Base-by-base conservation (phyloP, 2,113 vertebrate genomes). In the Porphyrio hochstetteri region DNA sequence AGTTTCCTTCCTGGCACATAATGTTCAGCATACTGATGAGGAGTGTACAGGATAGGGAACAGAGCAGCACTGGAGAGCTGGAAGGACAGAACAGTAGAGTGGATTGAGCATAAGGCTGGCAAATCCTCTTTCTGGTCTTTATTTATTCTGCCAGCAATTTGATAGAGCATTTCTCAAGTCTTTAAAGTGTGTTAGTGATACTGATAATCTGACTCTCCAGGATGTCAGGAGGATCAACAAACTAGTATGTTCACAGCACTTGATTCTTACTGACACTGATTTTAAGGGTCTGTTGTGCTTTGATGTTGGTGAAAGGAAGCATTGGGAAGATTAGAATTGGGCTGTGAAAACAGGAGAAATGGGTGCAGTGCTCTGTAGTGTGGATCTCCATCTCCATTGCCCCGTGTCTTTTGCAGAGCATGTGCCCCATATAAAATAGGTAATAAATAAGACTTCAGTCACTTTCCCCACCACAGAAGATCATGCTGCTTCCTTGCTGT, bases 21-120 rank as follows among this genome's bases (percentile, higher is more conserved):
- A 53, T 15, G 92, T 90, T 95, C 88, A 88, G 93, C 93, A 92
- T 95, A 90, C 94, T 96, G 93, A 95, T 96, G 92, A 97, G 92
- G 46, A 90, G 68, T 5, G 52, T 90, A 20, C 67, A 70, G 0
- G 28, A 52, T 13, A 55, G 48, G 85, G 90, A 96, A 88, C 94
- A 81, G 87, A 92, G 88, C 90, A 81, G 71, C 90, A 65, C 82
- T 90, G 67, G 46, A 83, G 82, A 77, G 46, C 59, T 80, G 56
- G 59, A 63, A 78, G 21, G 48, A 55, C 59, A 33, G 40, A 91
- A 85, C 64, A 90, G 71, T 44, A 38, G 56, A 94, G 64, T 56
- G 68, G 71, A 86, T 88, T 81, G 75, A 86, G 23, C 79, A 40
- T 38, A 67, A 86, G 33, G 42, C 70, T 94, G 88, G 71, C 53